phyloP scores from a whole-genome alignment of 2,888 invertebrate species.

The Marasmarcha lunaedactyla region DNA sequence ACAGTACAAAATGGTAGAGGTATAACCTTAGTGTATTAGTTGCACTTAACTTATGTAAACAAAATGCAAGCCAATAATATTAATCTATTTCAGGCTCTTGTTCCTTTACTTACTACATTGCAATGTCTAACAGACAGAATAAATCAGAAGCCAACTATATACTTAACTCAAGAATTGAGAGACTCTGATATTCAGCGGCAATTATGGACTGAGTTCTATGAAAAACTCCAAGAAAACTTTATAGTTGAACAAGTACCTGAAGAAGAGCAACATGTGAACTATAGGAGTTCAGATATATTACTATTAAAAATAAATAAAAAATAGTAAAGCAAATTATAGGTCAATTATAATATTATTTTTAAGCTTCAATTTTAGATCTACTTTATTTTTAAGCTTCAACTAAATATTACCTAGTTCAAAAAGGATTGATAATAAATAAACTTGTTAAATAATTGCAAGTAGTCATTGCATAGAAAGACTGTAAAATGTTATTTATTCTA shows the following conservation, averaged over 20 bases:
- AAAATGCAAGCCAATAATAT: no score
- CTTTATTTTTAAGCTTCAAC: no score
- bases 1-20: no score
- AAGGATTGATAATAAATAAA: no score
- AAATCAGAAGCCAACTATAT: constrained; percentile 61
- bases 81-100: constrained; percentile 59
- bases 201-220: constrained; percentile 46
- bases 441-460: no score
- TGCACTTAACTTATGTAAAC: no score
- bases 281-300: constrained; percentile 73
- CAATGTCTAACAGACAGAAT: constrained; percentile 44
- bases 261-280: constrained; percentile 72
- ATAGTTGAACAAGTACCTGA: constrained; percentile 61
- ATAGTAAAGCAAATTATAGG: constrained; percentile 19
- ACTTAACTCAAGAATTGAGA: constrained; percentile 77
- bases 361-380: background rate
- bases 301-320: constrained; percentile 57
- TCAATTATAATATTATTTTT: background rate
- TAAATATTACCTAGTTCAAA: no score
- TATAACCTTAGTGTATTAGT: no score
- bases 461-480: no score
- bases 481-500: no score
- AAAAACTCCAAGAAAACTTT: constrained; percentile 36
- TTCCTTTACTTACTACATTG: constrained; percentile 72
- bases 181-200: constrained; percentile 67